Evolutionary conservation across 1,140 invertebrate species (phyloP).

Genomic region (Eumaeus atala): DNA sequence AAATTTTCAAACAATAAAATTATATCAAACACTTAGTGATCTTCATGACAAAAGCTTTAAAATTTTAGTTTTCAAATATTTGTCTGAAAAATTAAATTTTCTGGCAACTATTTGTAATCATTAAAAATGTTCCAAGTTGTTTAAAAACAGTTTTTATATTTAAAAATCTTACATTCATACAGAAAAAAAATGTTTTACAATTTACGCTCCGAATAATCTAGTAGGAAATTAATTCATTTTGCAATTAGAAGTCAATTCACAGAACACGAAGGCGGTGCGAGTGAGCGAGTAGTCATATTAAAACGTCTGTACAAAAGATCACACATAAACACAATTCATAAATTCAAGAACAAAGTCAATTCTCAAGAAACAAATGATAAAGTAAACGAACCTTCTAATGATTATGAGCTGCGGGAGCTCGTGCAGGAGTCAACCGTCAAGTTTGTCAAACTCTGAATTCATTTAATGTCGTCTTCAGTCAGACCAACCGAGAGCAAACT

Average conservation of each 20-base stretch:
- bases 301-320: slow-evolving; percentile 37
- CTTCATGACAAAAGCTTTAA: slow-evolving; percentile 27
- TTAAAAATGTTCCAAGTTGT: background rate
- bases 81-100: slow-evolving; percentile 23
- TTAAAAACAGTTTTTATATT: too few relatives aligned
- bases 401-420: slow-evolving; percentile 23
- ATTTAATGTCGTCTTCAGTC: slow-evolving; percentile 50
- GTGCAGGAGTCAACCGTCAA: slow-evolving; percentile 32
- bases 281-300: too few relatives aligned
- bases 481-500: slow-evolving; percentile 29
- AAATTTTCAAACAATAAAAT: slow-evolving; percentile 39
- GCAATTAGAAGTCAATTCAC: too few relatives aligned
- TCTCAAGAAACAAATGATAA: slow-evolving; percentile 48
- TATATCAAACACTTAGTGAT: slow-evolving; percentile 35
- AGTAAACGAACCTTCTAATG: slow-evolving; percentile 37
- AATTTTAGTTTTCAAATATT: slow-evolving; percentile 18
- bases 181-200: too few relatives aligned
- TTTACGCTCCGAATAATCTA: too few relatives aligned
- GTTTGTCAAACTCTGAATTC: slow-evolving; percentile 40
- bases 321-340: slow-evolving; percentile 62
- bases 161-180: too few relatives aligned
- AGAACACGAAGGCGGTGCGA: too few relatives aligned
- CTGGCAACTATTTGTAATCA: slow-evolving; percentile 21
- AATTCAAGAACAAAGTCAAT: slow-evolving; percentile 54
- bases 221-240: too few relatives aligned